Percentiles rank a stretch among this genome's conserved stretches.
Evolutionary conservation across 2,888 invertebrate genomes (phyloP).

Genomic region (Merodon equestris): DNA sequence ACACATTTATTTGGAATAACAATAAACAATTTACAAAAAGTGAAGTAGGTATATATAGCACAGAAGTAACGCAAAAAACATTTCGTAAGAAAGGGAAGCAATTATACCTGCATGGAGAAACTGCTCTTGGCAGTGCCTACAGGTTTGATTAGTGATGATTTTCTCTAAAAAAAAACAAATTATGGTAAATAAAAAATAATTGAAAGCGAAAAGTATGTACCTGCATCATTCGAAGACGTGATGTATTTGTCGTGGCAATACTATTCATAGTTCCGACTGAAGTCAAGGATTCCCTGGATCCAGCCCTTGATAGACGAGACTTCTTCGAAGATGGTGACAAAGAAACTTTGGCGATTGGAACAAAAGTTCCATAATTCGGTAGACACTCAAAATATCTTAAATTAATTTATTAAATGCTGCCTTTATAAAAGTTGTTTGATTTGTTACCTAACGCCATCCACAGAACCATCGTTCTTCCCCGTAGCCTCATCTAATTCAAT

Average conservation of each 20-base stretch:
- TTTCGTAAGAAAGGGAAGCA: too few species aligned
- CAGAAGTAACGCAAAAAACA: too few species aligned
- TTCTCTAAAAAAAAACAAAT: slow-evolving; percentile 71
- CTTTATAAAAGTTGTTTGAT: slow-evolving; percentile 13
- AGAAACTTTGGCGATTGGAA: slow-evolving; percentile 93
- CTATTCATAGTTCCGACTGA: slow-evolving; percentile 83
- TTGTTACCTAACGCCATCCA: slow-evolving; percentile 90
- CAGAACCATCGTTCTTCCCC: slow-evolving; percentile 98
- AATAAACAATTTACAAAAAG: neutral
- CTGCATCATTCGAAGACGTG: slow-evolving; percentile 78
- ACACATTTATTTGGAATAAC: neutral
- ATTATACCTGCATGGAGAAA: slow-evolving; percentile 77
- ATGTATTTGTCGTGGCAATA: slow-evolving; percentile 80
- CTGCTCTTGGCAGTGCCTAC: slow-evolving; percentile 74
- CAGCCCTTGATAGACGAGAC: slow-evolving; percentile 84
- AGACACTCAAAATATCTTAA: slow-evolving; percentile 96
- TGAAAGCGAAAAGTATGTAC: slow-evolving; percentile 67
- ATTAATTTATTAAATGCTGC: slow-evolving; percentile 40
- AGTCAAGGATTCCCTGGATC: slow-evolving; percentile 92
- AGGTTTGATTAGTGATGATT: slow-evolving; percentile 75
- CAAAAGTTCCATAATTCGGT: slow-evolving; percentile 94
- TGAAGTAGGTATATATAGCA: too few species aligned
- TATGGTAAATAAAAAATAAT: too few species aligned
- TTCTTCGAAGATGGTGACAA: slow-evolving; percentile 88
- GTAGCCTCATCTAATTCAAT: slow-evolving; percentile 95